Evolutionary conservation across 2,888 invertebrate genomes (phyloP), one percentile per base, ranked within the genome.

Genomic region (Phragmatobia fuliginosa): DNA sequence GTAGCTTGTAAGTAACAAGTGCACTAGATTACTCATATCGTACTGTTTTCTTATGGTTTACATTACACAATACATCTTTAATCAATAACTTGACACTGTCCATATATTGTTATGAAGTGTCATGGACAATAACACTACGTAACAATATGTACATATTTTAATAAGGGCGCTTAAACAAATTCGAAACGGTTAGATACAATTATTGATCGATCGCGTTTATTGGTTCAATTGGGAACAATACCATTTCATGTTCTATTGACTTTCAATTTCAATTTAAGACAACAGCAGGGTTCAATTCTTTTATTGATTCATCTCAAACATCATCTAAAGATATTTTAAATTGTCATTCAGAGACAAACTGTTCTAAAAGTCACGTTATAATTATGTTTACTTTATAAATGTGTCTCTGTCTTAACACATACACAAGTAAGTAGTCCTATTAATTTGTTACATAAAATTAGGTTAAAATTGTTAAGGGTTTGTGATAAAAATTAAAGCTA

Each of bases 201-300:
- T 71, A 83, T 79, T 83, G 83, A 75, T 79, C 76, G 80, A 81
- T 76, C 64, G 71, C 62, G 56, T 62, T 76, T 75, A 81, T 82
- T 82, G 73, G 71, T 70, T 71, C 78, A 83, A 82, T 83, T 83
- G 80, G 72, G 62, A 73, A 59, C 75, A 80, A 76, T 76, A 60
- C 62, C 65, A 66, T 71, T 73, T 38, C 63, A 64, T 66, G 62
- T 72, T 59, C 68, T 67, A 83, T 83, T 83, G 77, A 36, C 70
- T 77, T 70, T 75, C 75, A 82, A 81, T 83, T 82, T 74, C 79
- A 75, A 81, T 75, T 66, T 70, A 58, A 61, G 67, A 73, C 67
- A 74, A 71, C 71, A 74, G 70, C 71, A 78, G 78, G 62, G 70
- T 68, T 32, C 74, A 75, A 77, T 82, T 82, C 75, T 72, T 81